Percentiles rank a stretch among this genome's conserved stretches.
These are phyloP conservation scores for Panulirus ornatus DNA, from an alignment of 1,140 invertebrate genomes.

Conservation along the genomic window DNA sequence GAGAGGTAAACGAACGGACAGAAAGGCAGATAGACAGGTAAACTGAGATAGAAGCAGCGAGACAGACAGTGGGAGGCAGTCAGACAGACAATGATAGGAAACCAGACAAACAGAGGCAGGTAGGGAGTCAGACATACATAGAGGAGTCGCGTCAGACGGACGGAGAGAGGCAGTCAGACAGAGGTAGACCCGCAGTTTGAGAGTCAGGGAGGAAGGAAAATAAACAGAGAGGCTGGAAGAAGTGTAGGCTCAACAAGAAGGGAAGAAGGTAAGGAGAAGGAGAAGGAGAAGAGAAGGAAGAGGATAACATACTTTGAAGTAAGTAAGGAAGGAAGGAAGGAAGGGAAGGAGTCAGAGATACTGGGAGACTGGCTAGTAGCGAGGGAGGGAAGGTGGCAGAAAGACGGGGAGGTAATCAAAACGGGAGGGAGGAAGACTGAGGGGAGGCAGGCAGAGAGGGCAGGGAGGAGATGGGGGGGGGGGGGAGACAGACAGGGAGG, in stretches of 20 bases:
- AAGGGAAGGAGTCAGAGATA: not conserved
- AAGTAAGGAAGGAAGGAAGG: not conserved
- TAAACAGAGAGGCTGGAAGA: not conserved
- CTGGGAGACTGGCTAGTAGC: not conserved
- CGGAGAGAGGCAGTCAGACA: not conserved
- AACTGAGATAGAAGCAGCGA: not conserved
- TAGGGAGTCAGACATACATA: too few species aligned
- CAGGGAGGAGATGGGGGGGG: not conserved
- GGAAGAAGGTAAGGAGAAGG: not conserved
- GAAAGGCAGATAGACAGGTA: not conserved
- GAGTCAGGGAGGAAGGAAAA: not conserved
- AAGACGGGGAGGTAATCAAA: not conserved
- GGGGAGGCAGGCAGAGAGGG: not conserved
- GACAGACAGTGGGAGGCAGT: not conserved
- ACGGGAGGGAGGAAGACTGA: too few species aligned
- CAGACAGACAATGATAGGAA: not conserved
- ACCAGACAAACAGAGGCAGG: too few species aligned
- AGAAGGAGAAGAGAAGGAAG: not conserved
- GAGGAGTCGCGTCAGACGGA: too few species aligned
- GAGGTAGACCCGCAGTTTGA: not conserved
- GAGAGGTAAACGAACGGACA: not conserved
- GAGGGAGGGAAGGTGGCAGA: not conserved
- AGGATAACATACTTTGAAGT: not conserved
- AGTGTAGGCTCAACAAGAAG: too few species aligned
- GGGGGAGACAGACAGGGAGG: not conserved